Percentiles rank a stretch among this genome's conserved stretches.
Conservation (phyloP, 2,888 invertebrate species). For the Mimachlamys varia region DNA sequence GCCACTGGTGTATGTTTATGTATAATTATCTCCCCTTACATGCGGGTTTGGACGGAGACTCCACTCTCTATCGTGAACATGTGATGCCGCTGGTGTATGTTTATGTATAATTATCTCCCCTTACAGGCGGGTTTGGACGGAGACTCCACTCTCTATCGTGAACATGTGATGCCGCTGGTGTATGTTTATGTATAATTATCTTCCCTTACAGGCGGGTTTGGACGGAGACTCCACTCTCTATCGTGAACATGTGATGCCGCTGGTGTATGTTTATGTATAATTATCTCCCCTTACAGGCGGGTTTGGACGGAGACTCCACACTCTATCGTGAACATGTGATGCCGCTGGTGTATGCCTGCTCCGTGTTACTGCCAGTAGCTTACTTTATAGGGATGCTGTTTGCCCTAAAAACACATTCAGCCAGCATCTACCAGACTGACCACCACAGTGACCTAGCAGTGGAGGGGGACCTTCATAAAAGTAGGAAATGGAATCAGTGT, state of each 20-base stretch:
- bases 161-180: conserved; percentile 75
- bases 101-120: not conserved
- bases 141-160: conserved; percentile 69
- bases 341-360: conserved; percentile 74
- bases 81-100: conserved; percentile 71
- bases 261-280: too few species aligned
- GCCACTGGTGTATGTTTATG: conserved; percentile 60
- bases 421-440: conserved; percentile 58
- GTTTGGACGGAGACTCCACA: conserved; percentile 68
- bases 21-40: conserved; percentile 50
- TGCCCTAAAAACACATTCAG: conserved; percentile 76
- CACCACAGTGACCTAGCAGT: conserved; percentile 50
- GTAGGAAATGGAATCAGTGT: not conserved
- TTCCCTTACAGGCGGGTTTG: conserved; percentile 64
- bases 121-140: conserved; percentile 69
- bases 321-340: conserved; percentile 73
- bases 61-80: conserved; percentile 70
- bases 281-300: conserved; percentile 59
- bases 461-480: conserved; percentile 53
- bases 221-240: conserved; percentile 72
- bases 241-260: conserved; percentile 72
- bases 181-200: not conserved
- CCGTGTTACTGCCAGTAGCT: conserved; percentile 72
- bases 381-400: conserved; percentile 77
- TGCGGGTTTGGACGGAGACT: conserved; percentile 71